Evolutionary conservation across 2,888 invertebrate genomes (phyloP).

Genomic region (Morpho deidamia): DNA sequence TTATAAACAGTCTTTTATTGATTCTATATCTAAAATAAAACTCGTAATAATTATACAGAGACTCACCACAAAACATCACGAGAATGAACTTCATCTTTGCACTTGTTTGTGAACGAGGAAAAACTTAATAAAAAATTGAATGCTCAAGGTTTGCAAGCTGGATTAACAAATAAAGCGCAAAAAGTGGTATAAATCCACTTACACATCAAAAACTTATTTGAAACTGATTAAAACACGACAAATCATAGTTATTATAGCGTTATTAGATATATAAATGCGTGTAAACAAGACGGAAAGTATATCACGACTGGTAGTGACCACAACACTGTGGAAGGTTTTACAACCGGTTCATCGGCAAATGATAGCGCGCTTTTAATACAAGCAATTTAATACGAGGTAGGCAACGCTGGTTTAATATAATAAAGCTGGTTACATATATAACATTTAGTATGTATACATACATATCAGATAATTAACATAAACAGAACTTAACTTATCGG

Average conservation of each 20-base stretch:
- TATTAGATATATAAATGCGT: conserved; percentile 23
- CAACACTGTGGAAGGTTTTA: conserved; percentile 27
- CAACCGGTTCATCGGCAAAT: conserved; percentile 39
- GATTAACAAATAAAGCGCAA: conserved; percentile 6
- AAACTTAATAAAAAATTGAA: conserved; percentile 38
- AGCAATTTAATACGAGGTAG: neutral
- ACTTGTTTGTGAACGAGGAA: conserved; percentile 42
- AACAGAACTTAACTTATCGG: too few species aligned
- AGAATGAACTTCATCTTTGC: conserved; percentile 51
- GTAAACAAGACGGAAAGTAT: conserved; percentile 24
- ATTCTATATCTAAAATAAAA: neutral
- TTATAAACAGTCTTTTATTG: neutral
- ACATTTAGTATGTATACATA: too few species aligned
- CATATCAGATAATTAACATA: too few species aligned
- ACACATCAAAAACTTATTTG: neutral
- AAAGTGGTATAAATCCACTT: conserved; percentile 1
- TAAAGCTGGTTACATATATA: too few species aligned
- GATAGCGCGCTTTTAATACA: conserved; percentile 23
- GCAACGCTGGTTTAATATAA: too few species aligned
- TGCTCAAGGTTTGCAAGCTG: conserved; percentile 16
- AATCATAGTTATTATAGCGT: conserved; percentile 2
- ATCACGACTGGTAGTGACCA: conserved; percentile 32
- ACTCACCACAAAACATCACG: conserved; percentile 60
- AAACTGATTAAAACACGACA: neutral
- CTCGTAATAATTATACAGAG: neutral